A percentile compares a stretch with the other conserved stretches of the same genome.
Conservation (phyloP, 2,888 invertebrate species). For the Pocota personata region DNA sequence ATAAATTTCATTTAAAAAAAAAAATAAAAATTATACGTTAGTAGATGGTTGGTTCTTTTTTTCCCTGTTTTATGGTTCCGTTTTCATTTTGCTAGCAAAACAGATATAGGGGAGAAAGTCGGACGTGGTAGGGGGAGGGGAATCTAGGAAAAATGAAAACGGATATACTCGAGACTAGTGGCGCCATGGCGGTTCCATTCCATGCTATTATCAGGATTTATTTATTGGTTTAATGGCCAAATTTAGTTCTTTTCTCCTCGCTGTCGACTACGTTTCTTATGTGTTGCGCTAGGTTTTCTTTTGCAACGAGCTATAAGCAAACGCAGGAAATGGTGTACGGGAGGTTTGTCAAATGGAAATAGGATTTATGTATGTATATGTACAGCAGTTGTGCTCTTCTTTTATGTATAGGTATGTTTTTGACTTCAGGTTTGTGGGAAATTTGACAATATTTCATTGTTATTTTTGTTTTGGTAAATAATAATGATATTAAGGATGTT, state of each 20-base stretch:
- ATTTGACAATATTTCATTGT: neutral
- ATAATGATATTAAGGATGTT: slow-evolving; percentile 2
- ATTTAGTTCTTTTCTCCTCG: slow-evolving; percentile 8
- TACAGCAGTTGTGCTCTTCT: slow-evolving; percentile 12
- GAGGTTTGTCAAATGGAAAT: slow-evolving; percentile 27
- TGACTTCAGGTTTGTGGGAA: neutral
- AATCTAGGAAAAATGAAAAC: slow-evolving; percentile 33
- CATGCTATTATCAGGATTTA: slow-evolving; percentile 59
- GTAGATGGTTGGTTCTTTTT: neutral
- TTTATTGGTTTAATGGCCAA: slow-evolving; percentile 58
- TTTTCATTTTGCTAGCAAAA: slow-evolving; percentile 27
- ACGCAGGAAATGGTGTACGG: neutral
- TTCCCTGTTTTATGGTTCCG: slow-evolving; percentile 13
- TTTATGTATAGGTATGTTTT: neutral
- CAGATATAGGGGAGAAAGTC: slow-evolving; percentile 15
- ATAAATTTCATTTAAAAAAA: slow-evolving; percentile 42
- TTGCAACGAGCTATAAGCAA: neutral
- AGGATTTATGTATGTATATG: no score
- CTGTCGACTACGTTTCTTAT: neutral
- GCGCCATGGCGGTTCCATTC: slow-evolving; percentile 55
- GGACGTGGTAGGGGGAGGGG: slow-evolving; percentile 1
- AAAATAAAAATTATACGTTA: slow-evolving; percentile 33
- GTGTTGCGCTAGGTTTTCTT: slow-evolving; percentile 18
- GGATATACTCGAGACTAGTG: slow-evolving; percentile 60
- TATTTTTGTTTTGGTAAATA: slow-evolving; percentile 10